Evolutionary conservation across 2,113 vertebrate genomes (phyloP).

Genomic region (Procavia capensis): DNA sequence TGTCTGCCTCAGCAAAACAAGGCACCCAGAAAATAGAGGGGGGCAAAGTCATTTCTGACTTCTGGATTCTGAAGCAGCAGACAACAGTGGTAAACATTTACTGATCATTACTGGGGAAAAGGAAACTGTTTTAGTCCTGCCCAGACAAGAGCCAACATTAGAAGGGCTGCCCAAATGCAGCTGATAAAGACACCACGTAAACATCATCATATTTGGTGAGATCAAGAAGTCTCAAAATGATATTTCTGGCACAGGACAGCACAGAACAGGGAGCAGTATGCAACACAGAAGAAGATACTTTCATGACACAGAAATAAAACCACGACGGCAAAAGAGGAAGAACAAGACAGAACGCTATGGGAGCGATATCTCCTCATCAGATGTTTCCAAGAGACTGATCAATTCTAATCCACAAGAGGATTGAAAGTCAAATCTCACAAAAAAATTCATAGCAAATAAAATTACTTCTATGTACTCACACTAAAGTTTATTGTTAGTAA

Average conservation of each 20-base stretch:
- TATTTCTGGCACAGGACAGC: neutral
- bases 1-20: constrained; percentile 5
- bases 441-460: neutral
- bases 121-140: neutral
- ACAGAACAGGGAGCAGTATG: neutral
- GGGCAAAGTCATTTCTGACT: neutral
- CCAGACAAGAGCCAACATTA: neutral
- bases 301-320: neutral
- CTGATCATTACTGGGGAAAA: constrained; percentile 28
- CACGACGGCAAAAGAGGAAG: neutral
- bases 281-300: neutral
- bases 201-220: neutral
- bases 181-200: constrained; percentile 23
- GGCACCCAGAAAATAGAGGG: neutral
- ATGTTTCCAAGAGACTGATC: neutral
- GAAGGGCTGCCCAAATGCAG: neutral
- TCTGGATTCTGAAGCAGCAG: neutral
- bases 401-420: neutral
- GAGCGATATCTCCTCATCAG: neutral
- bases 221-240: neutral
- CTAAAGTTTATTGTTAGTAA: neutral
- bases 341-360: neutral
- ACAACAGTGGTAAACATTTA: neutral
- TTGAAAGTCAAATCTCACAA: neutral
- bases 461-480: neutral